Evolutionary conservation across 1,140 invertebrate species (phyloP).

Genomic region (Wiebesia pumilae): DNA sequence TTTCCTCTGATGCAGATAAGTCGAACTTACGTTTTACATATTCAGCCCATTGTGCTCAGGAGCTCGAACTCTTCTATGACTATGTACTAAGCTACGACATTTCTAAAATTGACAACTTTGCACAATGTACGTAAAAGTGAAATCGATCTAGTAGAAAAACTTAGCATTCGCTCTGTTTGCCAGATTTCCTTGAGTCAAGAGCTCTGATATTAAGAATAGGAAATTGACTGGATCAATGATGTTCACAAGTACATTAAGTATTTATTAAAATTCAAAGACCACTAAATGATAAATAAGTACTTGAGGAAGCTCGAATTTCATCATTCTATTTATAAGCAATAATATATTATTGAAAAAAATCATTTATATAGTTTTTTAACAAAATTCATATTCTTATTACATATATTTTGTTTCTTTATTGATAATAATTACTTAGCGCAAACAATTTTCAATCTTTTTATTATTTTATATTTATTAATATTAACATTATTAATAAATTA

Average conservation of each 20-base stretch:
- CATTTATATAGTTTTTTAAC: too few species aligned
- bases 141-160: background rate
- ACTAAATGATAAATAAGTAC: background rate
- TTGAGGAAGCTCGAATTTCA: too few species aligned
- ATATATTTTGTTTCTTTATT: too few species aligned
- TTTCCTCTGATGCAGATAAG: constrained; percentile 5
- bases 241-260: background rate
- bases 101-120: constrained; percentile 3
- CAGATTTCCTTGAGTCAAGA: constrained; percentile 14
- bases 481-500: too few species aligned
- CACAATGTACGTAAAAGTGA: background rate
- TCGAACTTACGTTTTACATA: constrained; percentile 33
- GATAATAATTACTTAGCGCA: too few species aligned
- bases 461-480: too few species aligned
- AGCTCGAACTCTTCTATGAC: background rate
- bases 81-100: background rate
- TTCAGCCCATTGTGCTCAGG: constrained; percentile 7
- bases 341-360: too few species aligned
- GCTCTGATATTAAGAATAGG: background rate
- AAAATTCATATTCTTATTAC: too few species aligned
- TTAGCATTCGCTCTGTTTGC: background rate
- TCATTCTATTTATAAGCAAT: too few species aligned
- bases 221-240: background rate
- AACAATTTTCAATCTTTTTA: too few species aligned
- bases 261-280: background rate